Percentiles rank a stretch among this genome's conserved stretches.
These are phyloP conservation scores for Chrosomus eos DNA, from an alignment of 2,797 vertebrate species.

Conservation along the genomic window DNA sequence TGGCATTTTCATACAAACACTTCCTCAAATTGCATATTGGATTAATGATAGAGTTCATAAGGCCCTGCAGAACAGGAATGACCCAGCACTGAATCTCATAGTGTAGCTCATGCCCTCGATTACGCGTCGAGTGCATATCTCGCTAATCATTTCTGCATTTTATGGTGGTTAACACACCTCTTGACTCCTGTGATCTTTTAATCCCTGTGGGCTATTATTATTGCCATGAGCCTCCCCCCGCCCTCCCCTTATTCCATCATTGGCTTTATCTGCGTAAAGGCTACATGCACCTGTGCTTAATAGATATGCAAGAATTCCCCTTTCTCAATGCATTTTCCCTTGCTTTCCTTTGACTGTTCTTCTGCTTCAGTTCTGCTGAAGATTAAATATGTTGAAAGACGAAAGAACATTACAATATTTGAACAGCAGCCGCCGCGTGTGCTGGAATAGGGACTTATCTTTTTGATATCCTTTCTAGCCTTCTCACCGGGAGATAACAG, in stretches of 20 bases:
- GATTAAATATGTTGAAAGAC: conserved; percentile 36
- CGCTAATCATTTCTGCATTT: conserved; percentile 60
- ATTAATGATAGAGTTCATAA: background rate
- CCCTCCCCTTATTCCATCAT: conserved; percentile 35
- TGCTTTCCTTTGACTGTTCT: background rate
- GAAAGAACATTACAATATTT: conserved; percentile 76
- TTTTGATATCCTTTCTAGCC: conserved; percentile 81
- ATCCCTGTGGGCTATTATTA: conserved; percentile 61
- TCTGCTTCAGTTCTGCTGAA: conserved; percentile 25
- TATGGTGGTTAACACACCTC: conserved; percentile 59
- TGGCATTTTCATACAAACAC: background rate
- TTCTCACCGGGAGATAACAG: conserved; percentile 83
- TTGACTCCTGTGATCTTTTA: conserved; percentile 67
- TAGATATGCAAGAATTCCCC: background rate
- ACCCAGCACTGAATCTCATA: background rate
- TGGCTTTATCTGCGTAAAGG: conserved; percentile 42
- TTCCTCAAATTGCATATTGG: background rate
- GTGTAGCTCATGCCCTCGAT: conserved; percentile 49
- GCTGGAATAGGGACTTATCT: conserved; percentile 80
- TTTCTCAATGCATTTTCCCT: background rate
- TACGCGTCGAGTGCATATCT: conserved; percentile 55
- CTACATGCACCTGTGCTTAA: conserved; percentile 20
- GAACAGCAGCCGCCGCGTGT: conserved; percentile 71
- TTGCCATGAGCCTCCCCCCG: conserved; percentile 48
- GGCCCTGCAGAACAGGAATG: background rate